phyloP scores from a whole-genome alignment of 2,797 vertebrate genomes.

The Argentina silus region DNA sequence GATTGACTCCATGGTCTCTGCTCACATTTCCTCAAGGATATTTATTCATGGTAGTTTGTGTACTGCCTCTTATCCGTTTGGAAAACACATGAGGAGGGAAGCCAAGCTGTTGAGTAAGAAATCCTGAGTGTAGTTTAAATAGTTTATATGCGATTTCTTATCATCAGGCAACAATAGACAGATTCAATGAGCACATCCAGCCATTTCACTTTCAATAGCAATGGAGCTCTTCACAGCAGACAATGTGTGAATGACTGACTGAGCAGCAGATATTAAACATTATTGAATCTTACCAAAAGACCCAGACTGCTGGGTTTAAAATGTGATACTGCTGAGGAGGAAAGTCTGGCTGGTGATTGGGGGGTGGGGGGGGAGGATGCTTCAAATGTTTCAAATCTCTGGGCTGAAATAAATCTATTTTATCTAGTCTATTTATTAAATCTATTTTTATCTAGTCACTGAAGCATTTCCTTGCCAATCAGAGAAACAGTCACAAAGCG shows the following conservation, averaged over 20 bases:
- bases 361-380: conserved; percentile 15
- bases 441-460: conserved; percentile 56
- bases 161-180: conserved; percentile 51
- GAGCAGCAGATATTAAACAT: conserved; percentile 63
- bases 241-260: conserved; percentile 50
- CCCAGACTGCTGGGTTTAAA: conserved; percentile 49
- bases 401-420: conserved; percentile 54
- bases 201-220: conserved; percentile 40
- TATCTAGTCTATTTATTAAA: conserved; percentile 60
- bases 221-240: conserved; percentile 33
- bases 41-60: conserved; percentile 44
- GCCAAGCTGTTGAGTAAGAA: conserved; percentile 42
- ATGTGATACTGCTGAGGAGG: conserved; percentile 66
- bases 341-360: conserved; percentile 46
- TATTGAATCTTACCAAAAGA: conserved; percentile 62
- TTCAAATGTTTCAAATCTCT: conserved; percentile 58
- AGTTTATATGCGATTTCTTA: conserved; percentile 50
- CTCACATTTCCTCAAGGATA: conserved; percentile 59
- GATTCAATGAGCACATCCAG: conserved; percentile 56
- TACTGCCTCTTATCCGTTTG: conserved; percentile 50
- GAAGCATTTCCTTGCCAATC: conserved; percentile 57
- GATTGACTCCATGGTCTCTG: conserved; percentile 51
- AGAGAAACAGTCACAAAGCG: conserved; percentile 49
- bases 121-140: conserved; percentile 5
- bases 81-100: conserved; percentile 61